Base-by-base conservation (phyloP, 2,113 vertebrate genomes). In the Cyanoramphus novaezelandiae region DNA sequence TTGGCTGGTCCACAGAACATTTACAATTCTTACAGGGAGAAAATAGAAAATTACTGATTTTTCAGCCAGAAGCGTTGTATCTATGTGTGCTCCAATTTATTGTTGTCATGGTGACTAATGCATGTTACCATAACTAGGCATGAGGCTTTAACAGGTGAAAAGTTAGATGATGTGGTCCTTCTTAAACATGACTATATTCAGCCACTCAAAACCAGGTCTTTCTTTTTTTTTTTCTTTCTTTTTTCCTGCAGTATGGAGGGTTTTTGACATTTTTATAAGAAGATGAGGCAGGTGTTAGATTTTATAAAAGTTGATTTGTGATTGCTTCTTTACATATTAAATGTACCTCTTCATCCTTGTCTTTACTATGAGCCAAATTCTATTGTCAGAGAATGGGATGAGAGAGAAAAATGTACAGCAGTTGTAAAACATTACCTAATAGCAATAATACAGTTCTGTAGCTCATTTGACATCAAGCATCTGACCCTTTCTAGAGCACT, bases 71-170 rank as follows among this genome's bases (percentile, higher is more conserved):
- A 59, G 52, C 11, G 0, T 52, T 76, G 17, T 75, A 64, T 90
- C 86, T 68, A 11, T 89, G 60, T 41, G 27, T 69, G 90, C 74
- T 91, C 77, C 35, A 55, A 37, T 95, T 93, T 93, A 55, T 50
- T 82, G 91, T 97, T 93, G 93, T 82, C 93, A 93, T 96, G 91
- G 95, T 84, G 47, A 96, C 95, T 95, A 92, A 94, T 80, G 68
- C 41, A 29, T 2, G 9, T 94, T 93, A 47, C 77, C 89, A 35
- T 91, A 91, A 79, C 53, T 41, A 93, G 83, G n/a, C 83, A 93
- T 29, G 71, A 89, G 52, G 63, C 69, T 92, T 86, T 84, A 91
- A 82, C 86, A 91, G 88, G 86, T 91, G 78, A 86, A 88, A 86
- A 96, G 70, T 93, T 93, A 13, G 8, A 76, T 82, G 72, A 92